These are phyloP conservation scores for Lithosia quadra DNA, from an alignment of 2,888 invertebrate species.

Conservation along the genomic window DNA sequence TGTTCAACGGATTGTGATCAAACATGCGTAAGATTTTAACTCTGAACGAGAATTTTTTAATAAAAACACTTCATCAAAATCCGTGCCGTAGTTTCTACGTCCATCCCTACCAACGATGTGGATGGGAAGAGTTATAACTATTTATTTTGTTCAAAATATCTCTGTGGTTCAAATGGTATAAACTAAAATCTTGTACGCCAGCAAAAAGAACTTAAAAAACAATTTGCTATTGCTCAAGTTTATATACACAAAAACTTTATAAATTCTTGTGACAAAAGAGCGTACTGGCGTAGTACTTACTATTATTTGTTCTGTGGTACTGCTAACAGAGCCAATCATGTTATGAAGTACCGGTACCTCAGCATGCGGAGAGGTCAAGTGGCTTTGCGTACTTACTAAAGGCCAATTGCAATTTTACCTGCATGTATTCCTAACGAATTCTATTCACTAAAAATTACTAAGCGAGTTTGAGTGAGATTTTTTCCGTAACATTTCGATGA, in stretches of 20 bases:
- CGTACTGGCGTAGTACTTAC: no score
- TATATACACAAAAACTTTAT: constrained; percentile 49
- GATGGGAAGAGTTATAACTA: constrained; percentile 20
- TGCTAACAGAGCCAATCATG: constrained; percentile 58
- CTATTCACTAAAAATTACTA: constrained; percentile 52
- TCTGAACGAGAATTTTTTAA: no score
- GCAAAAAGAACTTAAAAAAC: constrained; percentile 35
- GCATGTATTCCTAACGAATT: constrained; percentile 54
- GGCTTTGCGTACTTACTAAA: constrained; percentile 42
- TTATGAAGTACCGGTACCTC: constrained; percentile 34
- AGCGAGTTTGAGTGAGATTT: constrained; percentile 16
- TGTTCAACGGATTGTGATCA: no score
- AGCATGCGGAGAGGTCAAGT: constrained; percentile 54
- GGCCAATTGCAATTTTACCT: constrained; percentile 54
- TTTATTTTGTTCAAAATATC: constrained; percentile 37
- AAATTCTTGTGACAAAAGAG: constrained; percentile 51
- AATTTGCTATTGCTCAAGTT: constrained; percentile 43
- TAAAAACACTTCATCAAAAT: no score
- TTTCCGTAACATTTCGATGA: neutral
- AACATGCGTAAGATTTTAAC: no score
- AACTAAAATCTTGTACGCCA: constrained; percentile 34
- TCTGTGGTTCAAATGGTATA: constrained; percentile 16
- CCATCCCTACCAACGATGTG: no score
- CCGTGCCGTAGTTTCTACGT: no score
- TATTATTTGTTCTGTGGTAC: constrained; percentile 38